Base-by-base conservation (phyloP, 2,888 invertebrate genomes). In the Nomada ruficornis region DNA sequence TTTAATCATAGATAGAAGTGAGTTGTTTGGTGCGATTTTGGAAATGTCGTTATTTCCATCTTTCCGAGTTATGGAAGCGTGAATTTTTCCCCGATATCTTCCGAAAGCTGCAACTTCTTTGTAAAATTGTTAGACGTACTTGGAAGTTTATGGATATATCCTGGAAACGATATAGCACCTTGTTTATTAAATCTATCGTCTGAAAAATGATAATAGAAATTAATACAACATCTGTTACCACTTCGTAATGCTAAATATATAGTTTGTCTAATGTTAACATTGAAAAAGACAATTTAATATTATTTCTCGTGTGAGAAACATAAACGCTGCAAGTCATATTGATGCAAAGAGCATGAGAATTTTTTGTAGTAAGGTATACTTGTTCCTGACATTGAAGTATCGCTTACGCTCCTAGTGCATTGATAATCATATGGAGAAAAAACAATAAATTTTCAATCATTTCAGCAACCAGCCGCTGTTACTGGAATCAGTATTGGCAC, bases 1-100 rank as follows among this genome's bases (percentile, higher is more conserved):
- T 64, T 52, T 52, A 60, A 42, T 77, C 59, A 26, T 2, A 15
- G 55, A 59, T 15, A 26, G n/a, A n/a, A 4, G n/a, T 55, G 50
- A 23, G 52, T 57, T 47, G 47, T 47, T 50, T 36, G 50, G n/a
- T 9, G 29, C n/a, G 13, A 64, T 26, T 64, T 55, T 1, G 47
- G 47, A 36, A 52, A 52, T 47, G 47, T 59, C 15, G 15, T 59
- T n/a, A 2, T 47, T 50, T 36, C 29, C 11, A 13, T 7, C 15
- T 3, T 29, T 47, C 29, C 18, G n/a, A 29, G 57, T 69, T 59
- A n/a, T 36, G 36, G 36, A 36, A 13, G 3, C 4, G 13, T 4
- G 44, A 47, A 69, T 52, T 29, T 15, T 52, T 3, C 20, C 20
- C 4, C 11, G 18, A 36, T 15, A 54, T 11, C 18, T 23, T 54